A percentile compares a stretch with the other conserved stretches of the same genome.
These are phyloP conservation scores for Spizaetus ornatus DNA, from an alignment of 2,113 vertebrate species.

Conservation along the genomic window DNA sequence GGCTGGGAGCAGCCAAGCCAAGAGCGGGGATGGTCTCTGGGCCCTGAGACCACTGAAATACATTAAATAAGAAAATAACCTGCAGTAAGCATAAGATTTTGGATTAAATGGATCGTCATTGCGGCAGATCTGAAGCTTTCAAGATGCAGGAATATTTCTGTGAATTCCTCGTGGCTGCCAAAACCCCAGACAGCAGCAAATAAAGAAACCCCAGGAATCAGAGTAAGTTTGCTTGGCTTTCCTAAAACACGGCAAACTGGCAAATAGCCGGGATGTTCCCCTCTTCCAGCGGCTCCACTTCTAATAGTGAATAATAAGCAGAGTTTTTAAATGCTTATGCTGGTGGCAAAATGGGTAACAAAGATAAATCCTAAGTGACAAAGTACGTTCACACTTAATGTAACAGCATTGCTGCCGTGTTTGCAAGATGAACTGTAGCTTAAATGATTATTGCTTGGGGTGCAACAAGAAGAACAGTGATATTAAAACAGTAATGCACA, in stretches of 20 bases:
- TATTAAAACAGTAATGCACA: neutral
- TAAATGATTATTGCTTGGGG: neutral
- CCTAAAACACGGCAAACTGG: neutral
- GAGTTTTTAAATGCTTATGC: neutral
- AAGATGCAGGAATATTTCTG: neutral
- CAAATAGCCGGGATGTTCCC: neutral
- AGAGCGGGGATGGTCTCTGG: neutral
- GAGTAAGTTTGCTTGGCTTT: neutral
- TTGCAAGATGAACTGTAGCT: neutral
- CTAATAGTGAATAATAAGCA: neutral
- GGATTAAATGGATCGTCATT: neutral
- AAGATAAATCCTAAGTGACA: neutral
- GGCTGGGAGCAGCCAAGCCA: neutral
- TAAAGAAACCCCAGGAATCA: neutral
- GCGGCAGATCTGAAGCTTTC: neutral
- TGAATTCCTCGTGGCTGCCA: neutral
- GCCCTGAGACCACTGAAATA: neutral
- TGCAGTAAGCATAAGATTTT: neutral
- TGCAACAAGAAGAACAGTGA: neutral
- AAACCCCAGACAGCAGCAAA: neutral
- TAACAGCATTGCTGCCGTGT: neutral
- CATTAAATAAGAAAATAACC: neutral
- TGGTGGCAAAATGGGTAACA: neutral
- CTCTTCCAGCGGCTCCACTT: neutral
- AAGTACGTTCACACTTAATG: neutral